These are phyloP conservation scores for Bostrychus sinensis DNA, from an alignment of 2,113 vertebrate species.

Conservation along the genomic window DNA sequence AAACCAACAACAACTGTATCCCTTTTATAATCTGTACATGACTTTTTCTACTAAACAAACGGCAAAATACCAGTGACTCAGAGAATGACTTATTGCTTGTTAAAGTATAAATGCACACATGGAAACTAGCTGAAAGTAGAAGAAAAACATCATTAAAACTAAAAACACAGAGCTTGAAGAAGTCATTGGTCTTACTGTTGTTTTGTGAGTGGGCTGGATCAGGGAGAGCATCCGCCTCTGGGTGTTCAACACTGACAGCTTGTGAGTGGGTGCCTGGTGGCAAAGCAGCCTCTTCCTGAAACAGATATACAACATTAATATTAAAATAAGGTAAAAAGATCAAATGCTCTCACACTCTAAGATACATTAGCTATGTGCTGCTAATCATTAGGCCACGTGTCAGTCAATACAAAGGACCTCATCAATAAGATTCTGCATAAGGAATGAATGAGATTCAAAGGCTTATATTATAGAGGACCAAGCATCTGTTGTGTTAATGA, in stretches of 20 bases:
- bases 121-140: slow-evolving; percentile 9
- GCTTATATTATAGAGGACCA: slow-evolving; percentile 36
- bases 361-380: slow-evolving; percentile 15
- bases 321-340: slow-evolving; percentile 40
- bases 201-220: slow-evolving; percentile 69
- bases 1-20: no score
- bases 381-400: slow-evolving; percentile 20
- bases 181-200: slow-evolving; percentile 62
- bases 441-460: slow-evolving; percentile 9
- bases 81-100: slow-evolving; percentile 39
- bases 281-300: slow-evolving; percentile 57
- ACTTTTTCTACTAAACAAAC: slow-evolving; percentile 5
- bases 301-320: slow-evolving; percentile 25
- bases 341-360: slow-evolving; percentile 22
- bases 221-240: slow-evolving; percentile 59
- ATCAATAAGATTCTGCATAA: slow-evolving; percentile 20
- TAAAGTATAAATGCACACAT: slow-evolving; percentile 11
- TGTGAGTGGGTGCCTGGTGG: slow-evolving; percentile 70
- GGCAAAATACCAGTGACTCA: slow-evolving; percentile 38
- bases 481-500: slow-evolving; percentile 23
- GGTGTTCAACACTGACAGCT: slow-evolving; percentile 56
- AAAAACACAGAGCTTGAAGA: slow-evolving; percentile 1
- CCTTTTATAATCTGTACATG: background rate
- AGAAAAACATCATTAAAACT: slow-evolving; percentile 13
- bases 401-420: slow-evolving; percentile 27